A percentile compares a stretch with the other conserved stretches of the same genome.
These are phyloP conservation scores for Catostylus mosaicus DNA, from an alignment of 30 jellyfish, hydroid and myxozoan genomes.

Conservation along the genomic window DNA sequence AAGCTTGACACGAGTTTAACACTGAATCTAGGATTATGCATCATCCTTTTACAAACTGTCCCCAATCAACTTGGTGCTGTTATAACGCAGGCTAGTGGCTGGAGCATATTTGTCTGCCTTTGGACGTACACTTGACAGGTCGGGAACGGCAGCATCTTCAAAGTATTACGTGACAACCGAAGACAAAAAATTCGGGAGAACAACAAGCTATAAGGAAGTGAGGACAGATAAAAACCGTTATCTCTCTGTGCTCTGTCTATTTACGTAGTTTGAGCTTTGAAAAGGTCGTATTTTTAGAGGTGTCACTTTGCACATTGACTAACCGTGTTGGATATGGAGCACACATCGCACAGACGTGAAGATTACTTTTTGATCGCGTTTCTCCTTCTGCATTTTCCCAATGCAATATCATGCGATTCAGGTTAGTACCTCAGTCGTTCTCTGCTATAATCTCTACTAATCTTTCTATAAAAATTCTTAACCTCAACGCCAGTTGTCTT, in stretches of 20 bases:
- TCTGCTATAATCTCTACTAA: too few relatives aligned
- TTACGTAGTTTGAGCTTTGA: not conserved
- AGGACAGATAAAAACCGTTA: conserved; percentile 3
- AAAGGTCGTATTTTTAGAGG: conserved; percentile 43
- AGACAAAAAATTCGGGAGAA: not conserved
- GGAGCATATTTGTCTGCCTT: not conserved
- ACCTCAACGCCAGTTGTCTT: too few relatives aligned
- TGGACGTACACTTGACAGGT: not conserved
- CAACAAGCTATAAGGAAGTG: not conserved
- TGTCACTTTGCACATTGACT: conserved; percentile 25
- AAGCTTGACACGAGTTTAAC: conserved; percentile 17
- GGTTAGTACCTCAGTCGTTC: too few relatives aligned
- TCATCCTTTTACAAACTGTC: not conserved
- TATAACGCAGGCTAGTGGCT: not conserved
- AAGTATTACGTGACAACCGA: not conserved
- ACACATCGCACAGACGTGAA: not conserved
- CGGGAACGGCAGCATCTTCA: not conserved
- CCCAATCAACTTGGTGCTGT: conserved; percentile 4
- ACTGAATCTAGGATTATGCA: conserved; percentile 1
- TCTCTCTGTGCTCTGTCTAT: conserved; percentile 2
- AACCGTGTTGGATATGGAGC: conserved; percentile 18
- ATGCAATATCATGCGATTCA: not conserved
- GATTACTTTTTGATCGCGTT: not conserved
- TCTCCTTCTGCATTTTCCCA: not conserved
- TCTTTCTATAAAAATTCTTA: too few relatives aligned